Evolutionary conservation across 2,797 vertebrate genomes (phyloP).

Genomic region (Dallia pectoralis): DNA sequence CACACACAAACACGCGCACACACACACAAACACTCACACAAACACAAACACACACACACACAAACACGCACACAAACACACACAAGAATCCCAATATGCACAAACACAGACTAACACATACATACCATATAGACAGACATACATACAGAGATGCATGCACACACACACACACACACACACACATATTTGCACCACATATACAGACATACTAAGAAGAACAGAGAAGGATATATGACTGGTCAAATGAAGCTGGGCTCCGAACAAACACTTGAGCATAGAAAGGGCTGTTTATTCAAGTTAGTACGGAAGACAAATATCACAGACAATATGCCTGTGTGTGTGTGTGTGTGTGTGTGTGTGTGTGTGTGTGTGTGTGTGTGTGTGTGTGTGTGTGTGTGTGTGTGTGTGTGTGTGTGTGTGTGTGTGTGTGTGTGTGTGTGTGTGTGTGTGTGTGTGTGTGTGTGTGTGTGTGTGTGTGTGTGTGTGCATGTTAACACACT

Average conservation of each 20-base stretch:
- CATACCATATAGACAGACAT: no score
- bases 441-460: neutral
- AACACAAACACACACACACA: neutral
- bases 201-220: neutral
- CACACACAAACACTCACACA: neutral
- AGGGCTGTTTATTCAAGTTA: conserved; percentile 35
- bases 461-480: conserved; percentile 26
- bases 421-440: conserved; percentile 28
- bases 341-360: no score
- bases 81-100: no score
- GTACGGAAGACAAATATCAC: conserved; percentile 25
- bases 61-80: neutral
- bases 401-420: conserved; percentile 25
- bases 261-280: conserved; percentile 23
- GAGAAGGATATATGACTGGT: conserved; percentile 7
- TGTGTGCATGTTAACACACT: conserved; percentile 29
- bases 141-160: no score
- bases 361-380: no score
- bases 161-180: neutral
- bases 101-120: neutral
- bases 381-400: conserved; percentile 27
- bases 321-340: neutral
- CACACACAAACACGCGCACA: neutral
- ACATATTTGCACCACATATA: neutral
- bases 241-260: conserved; percentile 25